Conservation (phyloP, 2,888 invertebrate species). For the Parochlus steinenii region DNA sequence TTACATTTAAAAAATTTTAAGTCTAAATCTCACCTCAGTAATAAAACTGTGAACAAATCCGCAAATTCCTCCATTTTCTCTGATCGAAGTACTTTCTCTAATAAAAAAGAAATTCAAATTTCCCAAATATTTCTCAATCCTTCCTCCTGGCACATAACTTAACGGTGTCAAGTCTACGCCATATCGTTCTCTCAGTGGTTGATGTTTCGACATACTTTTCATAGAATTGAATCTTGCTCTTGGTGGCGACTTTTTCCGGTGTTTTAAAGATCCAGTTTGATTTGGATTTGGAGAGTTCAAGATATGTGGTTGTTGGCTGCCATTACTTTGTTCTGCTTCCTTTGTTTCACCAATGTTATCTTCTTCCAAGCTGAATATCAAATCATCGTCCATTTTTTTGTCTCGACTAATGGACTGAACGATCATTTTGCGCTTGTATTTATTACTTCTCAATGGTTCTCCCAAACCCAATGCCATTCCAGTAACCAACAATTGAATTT, state of each 20-base stretch:
- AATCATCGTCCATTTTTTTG: constrained; percentile 44
- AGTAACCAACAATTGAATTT: constrained; percentile 48
- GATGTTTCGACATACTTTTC: constrained; percentile 15
- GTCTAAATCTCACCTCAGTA: constrained; percentile 45
- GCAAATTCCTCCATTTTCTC: constrained; percentile 82
- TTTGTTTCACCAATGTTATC: constrained; percentile 32
- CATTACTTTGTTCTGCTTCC: neutral
- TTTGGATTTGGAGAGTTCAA: constrained; percentile 18
- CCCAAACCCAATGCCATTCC: constrained; percentile 68
- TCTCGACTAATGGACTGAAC: constrained; percentile 22
- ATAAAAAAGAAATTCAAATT: constrained; percentile 90
- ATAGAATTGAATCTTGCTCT: constrained; percentile 24
- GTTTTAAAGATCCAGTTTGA: constrained; percentile 28
- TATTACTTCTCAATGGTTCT: constrained; percentile 36
- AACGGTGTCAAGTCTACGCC: constrained; percentile 70
- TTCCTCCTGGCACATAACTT: constrained; percentile 59
- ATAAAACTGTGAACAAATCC: constrained; percentile 91
- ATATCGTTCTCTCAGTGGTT: constrained; percentile 17
- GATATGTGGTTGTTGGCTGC: constrained; percentile 15
- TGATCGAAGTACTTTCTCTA: constrained; percentile 78
- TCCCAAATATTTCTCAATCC: constrained; percentile 68
- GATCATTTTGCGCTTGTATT: constrained; percentile 30
- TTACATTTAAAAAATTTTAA: neutral
- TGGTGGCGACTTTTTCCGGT: constrained; percentile 37
- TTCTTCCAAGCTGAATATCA: constrained; percentile 73